Base-by-base conservation (phyloP, 2,888 invertebrate genomes). In the Falcaria lacertinaria region DNA sequence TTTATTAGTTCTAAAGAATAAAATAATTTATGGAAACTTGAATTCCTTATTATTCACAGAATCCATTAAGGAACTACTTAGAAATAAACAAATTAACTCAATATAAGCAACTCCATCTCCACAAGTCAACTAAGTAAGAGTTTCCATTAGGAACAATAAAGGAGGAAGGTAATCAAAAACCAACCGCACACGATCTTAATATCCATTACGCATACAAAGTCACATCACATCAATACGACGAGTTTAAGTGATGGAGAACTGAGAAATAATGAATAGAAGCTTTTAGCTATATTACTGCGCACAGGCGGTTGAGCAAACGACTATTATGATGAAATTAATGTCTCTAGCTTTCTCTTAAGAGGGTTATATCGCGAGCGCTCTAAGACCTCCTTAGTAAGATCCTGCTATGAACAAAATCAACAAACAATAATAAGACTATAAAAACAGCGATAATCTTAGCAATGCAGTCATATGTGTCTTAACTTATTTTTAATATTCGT, bases 251-350 rank as follows among this genome's bases (percentile, higher is more conserved):
- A 56, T 56, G 60, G 57, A 57, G 59, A 54, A 47, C 46, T 48
- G 61, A 62, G 57, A 47, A 54, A 60, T 64, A 75, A 80, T 79
- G 74, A 81, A 82, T 77, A 74, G 72, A 72, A 54, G 79, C 81
- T 82, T 76, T 82, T 75, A 82, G 74, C 72, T 60, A 67, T 77
- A 82, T 84, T 80, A 78, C 74, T 57, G 62, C 60, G 59, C 63
- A 52, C 69, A 69, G 69, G 64, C 73, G 69, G 72, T 69, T 71
- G 60, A 70, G 69, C 54, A 67, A 74, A 67, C 71, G 68, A 66
- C 75, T 76, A 75, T 77, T 79, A 77, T 75, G 74, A 69, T 64
- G 61, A 73, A 76, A 81, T 81, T 79, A 82, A 84, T 80, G 80
- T 63, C 64, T 56, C 52, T 54, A n/a, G n/a, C n/a, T n/a, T n/a